A percentile compares a stretch with the other conserved stretches of the same genome.
Conservation (phyloP, 2,113 vertebrate species). For the Elachura formosa region DNA sequence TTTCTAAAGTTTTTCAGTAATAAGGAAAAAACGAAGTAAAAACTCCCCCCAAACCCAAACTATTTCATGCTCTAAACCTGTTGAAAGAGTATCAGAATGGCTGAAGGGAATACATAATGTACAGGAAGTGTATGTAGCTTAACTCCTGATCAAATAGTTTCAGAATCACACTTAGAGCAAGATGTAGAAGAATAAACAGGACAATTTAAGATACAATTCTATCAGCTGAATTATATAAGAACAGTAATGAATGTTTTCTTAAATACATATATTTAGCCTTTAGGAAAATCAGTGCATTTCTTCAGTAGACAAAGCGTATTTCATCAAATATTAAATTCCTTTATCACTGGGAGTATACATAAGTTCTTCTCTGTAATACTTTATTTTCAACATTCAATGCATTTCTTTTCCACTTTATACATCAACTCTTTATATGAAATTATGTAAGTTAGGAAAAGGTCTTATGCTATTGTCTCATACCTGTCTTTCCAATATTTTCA, state of each 20-base stretch:
- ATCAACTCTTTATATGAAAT: slow-evolving; percentile 35
- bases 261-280: neutral
- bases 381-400: slow-evolving; percentile 13
- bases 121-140: neutral
- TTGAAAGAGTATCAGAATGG: neutral
- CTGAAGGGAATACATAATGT: neutral
- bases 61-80: neutral
- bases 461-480: slow-evolving; percentile 33
- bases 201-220: neutral
- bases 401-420: slow-evolving; percentile 33
- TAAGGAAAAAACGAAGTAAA: neutral
- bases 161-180: neutral
- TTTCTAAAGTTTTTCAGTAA: neutral
- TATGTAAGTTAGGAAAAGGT: slow-evolving; percentile 25
- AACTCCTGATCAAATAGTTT: neutral
- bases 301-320: slow-evolving; percentile 10
- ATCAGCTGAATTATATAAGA: neutral
- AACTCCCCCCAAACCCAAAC: neutral
- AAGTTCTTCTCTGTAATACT: slow-evolving; percentile 17
- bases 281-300: neutral
- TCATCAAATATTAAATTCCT: slow-evolving; percentile 19
- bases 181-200: neutral
- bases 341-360: neutral
- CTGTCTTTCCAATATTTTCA: slow-evolving; percentile 26
- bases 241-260: neutral